Base-by-base conservation (phyloP, 2,888 invertebrate species). In the Cataglyphis rosenhaueri region DNA sequence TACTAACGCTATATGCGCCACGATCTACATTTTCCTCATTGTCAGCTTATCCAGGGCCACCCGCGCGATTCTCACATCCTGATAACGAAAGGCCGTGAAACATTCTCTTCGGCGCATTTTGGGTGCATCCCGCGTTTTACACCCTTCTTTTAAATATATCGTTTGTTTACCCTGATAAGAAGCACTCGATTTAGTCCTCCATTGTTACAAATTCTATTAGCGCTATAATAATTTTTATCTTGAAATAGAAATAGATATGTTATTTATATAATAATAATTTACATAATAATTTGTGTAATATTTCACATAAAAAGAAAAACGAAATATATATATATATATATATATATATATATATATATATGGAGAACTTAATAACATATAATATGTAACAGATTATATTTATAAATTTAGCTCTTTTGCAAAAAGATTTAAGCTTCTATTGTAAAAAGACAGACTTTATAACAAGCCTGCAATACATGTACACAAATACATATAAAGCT, bases 1-100 rank as follows among this genome's bases (percentile, higher is more conserved):
- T 48, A 48, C 59, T 65, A 65, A 68, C 61, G 57, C 82, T 78
- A 57, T 52, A 66, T 35, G 81, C 82, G 86, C 86, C 87, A 86
- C 89, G 87, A 91, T 91, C 89, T 85, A 89, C 90, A 89, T 87
- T 89, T 86, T 88, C 71, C 85, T 90, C 91, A 91, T 92, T 91
- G 92, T 92, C 66, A 86, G 89, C 89, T 92, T 91, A 91, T 91
- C 91, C 90, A 86, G 87, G 84, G 64, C 90, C 88, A 87, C 82
- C 89, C 86, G 88, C 35, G 86, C 88, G 88, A 91, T 91, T 91
- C 88, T 88, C 91, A 87, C 88, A 88, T 91, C 84, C 85, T 89
- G 91, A 92, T 90, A 91, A 91, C 88, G 86, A 90, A 91, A 88
- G 84, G 84, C 88, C 86, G 68, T 86, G 88, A 89, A 87, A 84